Evolutionary conservation across 1,140 invertebrate genomes (phyloP), one percentile per base, ranked within the genome.

Genomic region (Ylistrum balloti): DNA sequence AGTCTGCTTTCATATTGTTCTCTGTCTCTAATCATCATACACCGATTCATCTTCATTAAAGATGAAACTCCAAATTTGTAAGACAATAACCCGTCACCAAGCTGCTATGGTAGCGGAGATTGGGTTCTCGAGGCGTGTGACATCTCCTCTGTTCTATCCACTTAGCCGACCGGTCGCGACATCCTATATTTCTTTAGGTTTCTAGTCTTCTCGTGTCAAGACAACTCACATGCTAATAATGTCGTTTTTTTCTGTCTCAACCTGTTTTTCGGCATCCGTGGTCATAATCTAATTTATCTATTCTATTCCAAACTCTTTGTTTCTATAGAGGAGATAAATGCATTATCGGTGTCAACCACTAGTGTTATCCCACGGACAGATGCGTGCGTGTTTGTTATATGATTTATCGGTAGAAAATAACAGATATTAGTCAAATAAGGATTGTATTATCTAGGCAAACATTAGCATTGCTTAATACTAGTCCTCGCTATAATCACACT

Each of bases 211-310:
- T 11, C 56, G 56, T 74, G 56, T 74, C 56, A 74, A 28, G 56
- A 74, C 56, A 74, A 74, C 56, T 74, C 56, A 74, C 56, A 74
- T 74, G 56, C 56, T 74, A 74, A 74, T 74, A 74, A 74, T 74
- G 56, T 28, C 56, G 56, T 74, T 74, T 74, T n/a, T n/a, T 74
- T 74, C 56, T 74, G 56, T 74, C 56, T n/a, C 56, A 74, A 74
- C 56, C 56, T 74, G 56, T 22, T 74, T 28, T 74, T 74, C 22
- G n/a, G 56, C 9, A 28, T 74, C n/a, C 56, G 56, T 74, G 22
- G 56, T 74, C 11, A n/a, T 74, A 74, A 74, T 74, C 56, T 74
- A 74, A 74, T 74, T 74, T 74, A 74, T 74, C 22, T 74, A 74
- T 74, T 74, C 56, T 74, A 9, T n/a, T n/a, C 2, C 5, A n/a